Evolutionary conservation across 2,888 invertebrate species (phyloP), one percentile per base, ranked within the genome.

Genomic region (Parnassius mnemosyne): DNA sequence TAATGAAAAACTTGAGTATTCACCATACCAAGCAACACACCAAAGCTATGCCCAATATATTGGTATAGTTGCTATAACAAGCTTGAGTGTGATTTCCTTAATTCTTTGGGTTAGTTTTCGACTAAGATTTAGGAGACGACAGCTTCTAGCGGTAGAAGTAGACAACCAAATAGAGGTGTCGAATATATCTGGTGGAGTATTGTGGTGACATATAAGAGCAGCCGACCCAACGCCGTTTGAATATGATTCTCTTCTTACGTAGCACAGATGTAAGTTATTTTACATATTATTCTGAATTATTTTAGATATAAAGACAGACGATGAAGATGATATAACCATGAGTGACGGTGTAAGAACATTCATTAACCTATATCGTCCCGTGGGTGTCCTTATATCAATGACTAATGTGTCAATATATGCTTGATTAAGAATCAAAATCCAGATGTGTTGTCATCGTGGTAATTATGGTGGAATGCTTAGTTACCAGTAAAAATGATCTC

Each of bases 191-290:
- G 93, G 94, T 57, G 92, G 94, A 54, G 94, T 95, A 74, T 89
- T 95, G 66, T 95, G 95, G 95, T 95, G 95, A 95, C 94, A 93
- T 78, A 81, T 93, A 79, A 89, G 92, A 73, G 92, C 92, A 84
- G 87, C 90, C 85, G 91, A 89, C 84, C 87, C 90, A 50, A 92
- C 90, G 74, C 93, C 93, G 84, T 93, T 87, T 86, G 92, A 87
- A 86, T 93, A 92, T 80, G 92, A 92, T 79, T 92, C 92, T 74
- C 90, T 92, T 77, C 82, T 92, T 74, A 92, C 92, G 89, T 92
- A 92, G 88, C 86, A 84, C 75, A 82, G 79, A 83, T 79, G 92
- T 92, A 72, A 92, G 92, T 91, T 46, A 41, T 44, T 50, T 51
- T 61, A 47, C 16, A 10, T 43, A 12, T 53, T 13, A 11, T 11